These are phyloP conservation scores for Harpalus rufipes DNA, from an alignment of 2,888 invertebrate species.

Conservation along the genomic window DNA sequence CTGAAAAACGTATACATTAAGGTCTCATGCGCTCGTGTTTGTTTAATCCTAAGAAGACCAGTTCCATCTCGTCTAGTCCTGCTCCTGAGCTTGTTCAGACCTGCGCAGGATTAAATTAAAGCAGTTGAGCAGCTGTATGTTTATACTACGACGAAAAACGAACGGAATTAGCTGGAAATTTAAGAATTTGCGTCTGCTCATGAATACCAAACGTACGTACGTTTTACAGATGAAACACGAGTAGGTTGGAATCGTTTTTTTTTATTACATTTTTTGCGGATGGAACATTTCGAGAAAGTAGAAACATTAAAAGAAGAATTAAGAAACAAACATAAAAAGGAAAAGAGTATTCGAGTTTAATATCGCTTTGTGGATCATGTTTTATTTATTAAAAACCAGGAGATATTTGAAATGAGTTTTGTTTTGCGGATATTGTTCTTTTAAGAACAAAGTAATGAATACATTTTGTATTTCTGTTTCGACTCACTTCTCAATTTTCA, in stretches of 20 bases:
- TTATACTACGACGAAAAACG: neutral
- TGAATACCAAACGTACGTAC: constrained; percentile 17
- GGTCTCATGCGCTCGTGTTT: neutral
- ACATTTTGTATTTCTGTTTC: neutral
- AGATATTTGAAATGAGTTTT: neutral
- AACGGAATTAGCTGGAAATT: constrained; percentile 20
- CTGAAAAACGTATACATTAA: constrained; percentile 3
- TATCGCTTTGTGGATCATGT: neutral
- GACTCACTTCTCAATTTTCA: neutral
- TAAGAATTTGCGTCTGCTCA: neutral
- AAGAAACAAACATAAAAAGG: neutral
- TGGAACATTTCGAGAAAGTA: neutral
- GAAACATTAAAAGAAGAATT: constrained; percentile 13
- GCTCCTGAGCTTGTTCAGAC: neutral
- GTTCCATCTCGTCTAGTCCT: neutral
- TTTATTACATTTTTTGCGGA: neutral
- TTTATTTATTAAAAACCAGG: neutral
- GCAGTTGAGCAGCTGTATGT: neutral
- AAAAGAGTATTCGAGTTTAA: neutral
- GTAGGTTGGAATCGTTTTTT: neutral
- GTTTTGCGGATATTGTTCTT: neutral
- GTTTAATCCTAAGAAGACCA: constrained; percentile 12
- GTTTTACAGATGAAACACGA: constrained; percentile 10
- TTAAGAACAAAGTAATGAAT: constrained; percentile 20
- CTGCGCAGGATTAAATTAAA: constrained; percentile 21